A percentile compares a stretch with the other conserved stretches of the same genome.
Evolutionary conservation across 2,888 invertebrate genomes (phyloP).

Genomic region (Doris montereyensis): DNA sequence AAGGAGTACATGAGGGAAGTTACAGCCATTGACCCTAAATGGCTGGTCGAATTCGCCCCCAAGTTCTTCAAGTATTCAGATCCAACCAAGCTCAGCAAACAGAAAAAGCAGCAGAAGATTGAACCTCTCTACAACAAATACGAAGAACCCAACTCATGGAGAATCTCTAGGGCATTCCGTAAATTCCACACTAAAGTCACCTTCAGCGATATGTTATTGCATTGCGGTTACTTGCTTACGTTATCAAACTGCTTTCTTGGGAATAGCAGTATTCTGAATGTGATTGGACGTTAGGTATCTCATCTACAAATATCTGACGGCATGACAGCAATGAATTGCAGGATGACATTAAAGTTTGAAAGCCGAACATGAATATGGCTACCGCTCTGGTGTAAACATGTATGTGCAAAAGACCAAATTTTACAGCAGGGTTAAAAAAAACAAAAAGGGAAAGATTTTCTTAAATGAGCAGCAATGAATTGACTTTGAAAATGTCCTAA

Average conservation of each 20-base stretch:
- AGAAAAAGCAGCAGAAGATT: constrained; percentile 98
- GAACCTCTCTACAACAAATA: constrained; percentile 99
- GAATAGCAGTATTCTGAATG: neutral
- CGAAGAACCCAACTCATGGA: constrained; percentile 99
- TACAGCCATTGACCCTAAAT: constrained; percentile 75
- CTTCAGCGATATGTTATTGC: constrained; percentile 53
- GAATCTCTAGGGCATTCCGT: constrained; percentile 83
- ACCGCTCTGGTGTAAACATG: no score
- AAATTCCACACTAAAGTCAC: constrained; percentile 73
- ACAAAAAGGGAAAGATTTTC: no score
- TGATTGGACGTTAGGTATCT: neutral
- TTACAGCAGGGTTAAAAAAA: no score
- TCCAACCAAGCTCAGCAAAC: constrained; percentile 97
- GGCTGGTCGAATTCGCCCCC: constrained; percentile 99
- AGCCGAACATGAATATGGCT: no score
- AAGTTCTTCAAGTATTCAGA: constrained; percentile 99
- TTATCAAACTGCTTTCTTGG: neutral
- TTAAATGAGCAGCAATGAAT: no score
- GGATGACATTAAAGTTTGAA: no score
- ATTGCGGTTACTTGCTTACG: neutral
- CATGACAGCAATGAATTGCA: no score
- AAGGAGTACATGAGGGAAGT: constrained; percentile 99
- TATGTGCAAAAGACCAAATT: no score
- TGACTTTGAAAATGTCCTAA: no score
- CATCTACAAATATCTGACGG: neutral